Base-by-base conservation (phyloP, 2,888 invertebrate genomes). In the Ypsolopha scabrella region DNA sequence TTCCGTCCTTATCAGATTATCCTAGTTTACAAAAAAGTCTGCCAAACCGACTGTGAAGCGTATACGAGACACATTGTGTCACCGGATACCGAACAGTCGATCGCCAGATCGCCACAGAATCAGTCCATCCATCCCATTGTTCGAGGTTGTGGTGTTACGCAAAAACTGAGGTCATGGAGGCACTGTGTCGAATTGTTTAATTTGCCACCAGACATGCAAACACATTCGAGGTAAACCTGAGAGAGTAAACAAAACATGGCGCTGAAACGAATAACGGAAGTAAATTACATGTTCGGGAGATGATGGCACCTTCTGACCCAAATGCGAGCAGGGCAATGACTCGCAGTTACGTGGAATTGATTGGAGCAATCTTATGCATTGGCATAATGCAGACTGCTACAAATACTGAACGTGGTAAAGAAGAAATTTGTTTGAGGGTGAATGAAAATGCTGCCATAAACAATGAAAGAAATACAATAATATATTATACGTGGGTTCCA, bases 51-150 rank as follows among this genome's bases (percentile, higher is more conserved):
- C 24, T 33, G 44, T 44, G 44, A 44, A 14, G 10, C 34, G n/a
- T 33, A 11, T 46, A n/a, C 11, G 11, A 33, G 10, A 46, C n/a
- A 24, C n/a, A 33, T 34, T 33, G n/a, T 46, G 35, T 33, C 46
- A 46, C 46, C 46, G 46, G 46, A 46, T 46, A 35, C 6, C 9
- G 14, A 50, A 51, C 50, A 45, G 47, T 49, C 53, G 64, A 37
- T 44, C 38, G 52, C 52, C 55, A 57, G 46, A 71, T 72, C 70
- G 64, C 63, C 56, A 64, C 66, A 14, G 14, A 43, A 43, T 43
- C 46, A 35, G 34, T 35, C 35, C 46, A 70, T 70, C 72, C 61
- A 70, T 70, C 72, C 61, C 73, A 70, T 73, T 77, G 76, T 73
- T 24, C 43, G 43, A 43, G 13, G 43, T 24, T 6, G 43, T 60